Base-by-base conservation (phyloP, 2,113 vertebrate species). In the Charina bottae region DNA sequence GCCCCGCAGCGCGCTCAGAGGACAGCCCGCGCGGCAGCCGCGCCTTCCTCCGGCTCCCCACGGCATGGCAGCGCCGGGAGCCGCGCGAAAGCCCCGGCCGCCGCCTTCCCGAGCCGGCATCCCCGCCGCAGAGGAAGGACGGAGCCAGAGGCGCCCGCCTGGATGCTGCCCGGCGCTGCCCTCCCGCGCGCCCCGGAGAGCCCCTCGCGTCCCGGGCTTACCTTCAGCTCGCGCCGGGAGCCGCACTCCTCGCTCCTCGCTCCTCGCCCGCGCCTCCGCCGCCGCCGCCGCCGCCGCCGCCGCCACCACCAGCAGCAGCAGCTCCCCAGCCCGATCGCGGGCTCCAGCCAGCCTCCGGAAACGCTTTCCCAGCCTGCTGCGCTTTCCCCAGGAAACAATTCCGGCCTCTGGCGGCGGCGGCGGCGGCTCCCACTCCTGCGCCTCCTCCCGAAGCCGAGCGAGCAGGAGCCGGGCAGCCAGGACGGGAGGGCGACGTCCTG, bases 311-410 rank as follows among this genome's bases (percentile, higher is more conserved):
- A 53, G 23, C 56, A 7, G 28, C 15, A 28, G 17, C 2, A 46
- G 90, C 94, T 91, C 88, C 93, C 94, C 2, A 11, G 91, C 96
- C 92, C 93, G 89, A 95, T 96, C 92, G 97, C 96, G 93, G 93
- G 96, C 95, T 62, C 95, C 91, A 83, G 94, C 92, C 97, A 89
- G 93, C 95, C 94, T 59, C 97, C 97, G 97, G 97, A 97, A 97
- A 93, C 94, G 87, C 91, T 87, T 95, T 93, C 87, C 89, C 55
- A 17, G 89, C 90, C 88, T 59, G 53, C 93, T 78, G 72, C 62
- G 90, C 91, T 93, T 95, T 90, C 95, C 92, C 96, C 95, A 92
- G 96, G 97, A 97, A 96, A 95, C 89, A 93, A 94, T 96, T 95
- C 93, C 60, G 92, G 93, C 85, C 95, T 90, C 91, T 33, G 90